A percentile compares a stretch with the other conserved stretches of the same genome.
phyloP scores from a whole-genome alignment of 2,797 vertebrate species.

The Tachyglossus aculeatus region DNA sequence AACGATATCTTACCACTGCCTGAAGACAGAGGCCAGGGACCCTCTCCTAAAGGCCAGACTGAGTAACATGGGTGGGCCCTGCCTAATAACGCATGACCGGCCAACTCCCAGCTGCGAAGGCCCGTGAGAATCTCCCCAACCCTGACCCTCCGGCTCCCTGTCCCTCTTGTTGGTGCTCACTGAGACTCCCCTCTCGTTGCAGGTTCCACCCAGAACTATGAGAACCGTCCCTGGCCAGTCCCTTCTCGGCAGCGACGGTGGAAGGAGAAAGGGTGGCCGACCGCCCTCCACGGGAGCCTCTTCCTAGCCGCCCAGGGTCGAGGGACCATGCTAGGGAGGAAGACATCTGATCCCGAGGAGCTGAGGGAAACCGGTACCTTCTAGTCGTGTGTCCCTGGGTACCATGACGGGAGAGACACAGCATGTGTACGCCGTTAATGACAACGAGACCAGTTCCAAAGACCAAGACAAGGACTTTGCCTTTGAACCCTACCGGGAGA shows the following conservation, averaged over 20 bases:
- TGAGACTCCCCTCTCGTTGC: background rate
- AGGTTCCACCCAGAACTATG: slow-evolving; percentile 63
- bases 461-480: slow-evolving; percentile 79
- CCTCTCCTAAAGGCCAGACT: too few species aligned
- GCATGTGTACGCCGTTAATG: slow-evolving; percentile 80
- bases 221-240: background rate
- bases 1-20: too few species aligned
- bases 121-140: too few species aligned
- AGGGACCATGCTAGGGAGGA: slow-evolving; percentile 78
- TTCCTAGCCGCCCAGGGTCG: slow-evolving; percentile 6
- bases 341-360: slow-evolving; percentile 66
- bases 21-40: too few species aligned
- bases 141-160: too few species aligned
- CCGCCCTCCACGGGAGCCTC: background rate
- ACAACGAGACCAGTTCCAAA: slow-evolving; percentile 79
- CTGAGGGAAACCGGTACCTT: slow-evolving; percentile 64
- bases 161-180: background rate
- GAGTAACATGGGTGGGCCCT: too few species aligned
- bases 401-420: slow-evolving; percentile 93
- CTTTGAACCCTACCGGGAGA: slow-evolving; percentile 78
- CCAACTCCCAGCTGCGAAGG: too few species aligned
- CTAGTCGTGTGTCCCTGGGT: slow-evolving; percentile 55
- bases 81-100: too few species aligned
- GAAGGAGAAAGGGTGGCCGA: background rate
- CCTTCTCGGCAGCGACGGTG: slow-evolving; percentile 7